Percentiles rank a stretch among this genome's conserved stretches.
Evolutionary conservation across 1,140 invertebrate genomes (phyloP).

Genomic region (Anadara kagoshimensis): DNA sequence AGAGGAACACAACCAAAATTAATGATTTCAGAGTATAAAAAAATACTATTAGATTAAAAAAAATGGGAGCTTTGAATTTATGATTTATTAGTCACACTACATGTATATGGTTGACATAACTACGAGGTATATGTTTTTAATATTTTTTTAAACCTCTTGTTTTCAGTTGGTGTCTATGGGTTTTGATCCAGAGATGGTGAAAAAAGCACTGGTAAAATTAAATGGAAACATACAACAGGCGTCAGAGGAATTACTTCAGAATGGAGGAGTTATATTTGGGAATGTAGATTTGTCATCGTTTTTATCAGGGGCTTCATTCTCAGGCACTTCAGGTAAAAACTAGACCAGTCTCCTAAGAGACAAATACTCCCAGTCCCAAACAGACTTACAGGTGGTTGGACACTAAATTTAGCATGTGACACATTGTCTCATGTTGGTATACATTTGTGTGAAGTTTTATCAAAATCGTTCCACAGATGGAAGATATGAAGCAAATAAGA

Average conservation of each 20-base stretch:
- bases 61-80: neutral
- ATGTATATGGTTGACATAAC: neutral
- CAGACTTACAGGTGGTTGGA: too few species aligned
- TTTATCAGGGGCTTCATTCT: constrained; percentile 20
- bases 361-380: too few species aligned
- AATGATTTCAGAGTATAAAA: neutral
- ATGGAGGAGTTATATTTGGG: constrained; percentile 43
- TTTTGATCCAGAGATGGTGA: constrained; percentile 77
- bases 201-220: constrained; percentile 76
- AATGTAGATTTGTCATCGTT: neutral
- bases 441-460: neutral
- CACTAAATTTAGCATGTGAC: too few species aligned
- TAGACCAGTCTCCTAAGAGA: too few species aligned
- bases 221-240: constrained; percentile 77
- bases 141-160: neutral
- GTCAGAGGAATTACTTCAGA: constrained; percentile 74
- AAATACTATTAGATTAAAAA: neutral
- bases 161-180: constrained; percentile 77
- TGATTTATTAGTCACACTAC: neutral
- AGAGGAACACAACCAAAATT: neutral
- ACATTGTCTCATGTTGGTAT: too few species aligned
- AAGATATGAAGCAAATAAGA: neutral
- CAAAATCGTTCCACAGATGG: neutral
- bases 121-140: neutral
- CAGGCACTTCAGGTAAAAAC: constrained; percentile 18